Evolutionary conservation across 2,888 invertebrate species (phyloP), one percentile per base, ranked within the genome.

Genomic region (Amiota communis): DNA sequence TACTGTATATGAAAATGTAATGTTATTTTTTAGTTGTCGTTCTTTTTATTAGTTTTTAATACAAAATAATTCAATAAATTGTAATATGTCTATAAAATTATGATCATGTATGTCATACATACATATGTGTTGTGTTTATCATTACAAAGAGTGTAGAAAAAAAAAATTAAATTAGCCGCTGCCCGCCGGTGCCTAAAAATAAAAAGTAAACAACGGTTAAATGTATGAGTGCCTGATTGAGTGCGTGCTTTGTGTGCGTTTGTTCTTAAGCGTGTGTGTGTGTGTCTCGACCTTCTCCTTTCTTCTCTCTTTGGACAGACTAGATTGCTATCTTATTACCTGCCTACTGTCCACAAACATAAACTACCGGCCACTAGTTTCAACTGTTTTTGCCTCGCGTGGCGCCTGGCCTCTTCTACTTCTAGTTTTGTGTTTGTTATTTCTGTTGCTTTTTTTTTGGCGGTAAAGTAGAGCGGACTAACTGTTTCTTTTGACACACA

Each of bases 331-430:
- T 23, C 23, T 23, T 23, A 23, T 23, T n/a, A n/a, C n/a, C n/a
- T n/a, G n/a, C n/a, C n/a, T n/a, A n/a, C n/a, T 20, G 59, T 8
- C n/a, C 1, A 17, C 17, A 59, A n/a, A 15, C 17, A 59, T 20
- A 17, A 20, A n/a, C 48, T 47, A 17, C 64, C 64, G 64, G 48
- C 64, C 47, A 63, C 36, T 63, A 36, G 59, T 59, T 59, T 20
- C 23, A 23, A 59, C 23, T 20, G 17, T 23, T 17, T 59, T 59
- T 23, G 17, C 59, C 17, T 8, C n/a, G n/a, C n/a, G n/a, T n/a
- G n/a, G n/a, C n/a, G n/a, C n/a, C n/a, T n/a, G n/a, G n/a, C 23
- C 3, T 23, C 23, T 3, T 23, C 36, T 36, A 6, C 36, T 36
- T 36, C 6, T 36, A 2, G 8, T 17, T 57, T 57, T 53, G 8